These are phyloP conservation scores for sheep (Ovis aries) DNA, from an alignment of 2,113 vertebrate species.

Conservation along the genomic window ARS-UI_Ramb_v3.0 NC_056069.1:62491001-62491500, in stretches of 20 bases:
- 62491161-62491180: neutral
- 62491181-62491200: rapidly evolving
- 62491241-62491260: neutral
- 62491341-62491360: neutral
- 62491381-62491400: neutral
- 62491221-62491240: neutral
- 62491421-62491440: neutral
- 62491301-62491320: neutral
- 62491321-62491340: neutral
- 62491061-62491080: neutral
- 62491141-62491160: neutral
- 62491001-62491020: rapidly evolving
- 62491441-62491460: neutral
- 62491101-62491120: rapidly evolving
- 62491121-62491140: neutral
- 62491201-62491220: neutral
- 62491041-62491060: neutral
- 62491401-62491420: neutral
- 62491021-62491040: neutral
- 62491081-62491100: neutral
- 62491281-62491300: rapidly evolving
- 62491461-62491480: rapidly evolving
- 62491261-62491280: too few species aligned
- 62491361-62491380: neutral
- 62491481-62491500: neutral